Conservation (phyloP, 2,888 invertebrate genomes). For the Pherbina coryleti region DNA sequence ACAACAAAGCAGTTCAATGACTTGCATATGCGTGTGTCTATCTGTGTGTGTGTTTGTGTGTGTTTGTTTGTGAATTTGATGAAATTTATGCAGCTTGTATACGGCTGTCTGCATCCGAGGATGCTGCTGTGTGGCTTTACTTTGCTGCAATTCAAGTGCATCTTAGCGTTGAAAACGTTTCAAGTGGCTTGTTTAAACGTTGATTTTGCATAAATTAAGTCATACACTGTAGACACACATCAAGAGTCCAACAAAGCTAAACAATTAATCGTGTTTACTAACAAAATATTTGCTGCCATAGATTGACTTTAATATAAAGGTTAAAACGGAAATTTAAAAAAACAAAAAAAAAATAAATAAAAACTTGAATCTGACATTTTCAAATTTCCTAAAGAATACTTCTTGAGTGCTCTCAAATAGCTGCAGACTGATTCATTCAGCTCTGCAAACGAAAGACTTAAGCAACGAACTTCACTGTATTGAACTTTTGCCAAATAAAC, state of each 20-base stretch:
- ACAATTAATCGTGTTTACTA: no score
- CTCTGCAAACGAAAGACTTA: neutral
- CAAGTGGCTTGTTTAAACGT: neutral
- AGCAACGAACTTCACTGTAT: neutral
- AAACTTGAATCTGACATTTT: neutral
- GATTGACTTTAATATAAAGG: no score
- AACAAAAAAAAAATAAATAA: neutral
- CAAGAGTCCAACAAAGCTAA: conserved; percentile 2
- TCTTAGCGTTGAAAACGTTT: neutral
- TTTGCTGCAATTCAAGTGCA: conserved; percentile 15
- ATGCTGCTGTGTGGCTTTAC: neutral
- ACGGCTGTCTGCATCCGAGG: neutral
- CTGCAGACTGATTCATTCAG: no score
- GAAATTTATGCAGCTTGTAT: no score
- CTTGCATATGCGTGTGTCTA: neutral
- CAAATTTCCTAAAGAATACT: neutral
- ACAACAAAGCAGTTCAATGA: conserved; percentile 15
- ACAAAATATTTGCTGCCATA: no score
- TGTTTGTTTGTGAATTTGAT: neutral
- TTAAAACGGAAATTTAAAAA: neutral
- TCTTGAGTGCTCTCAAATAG: neutral
- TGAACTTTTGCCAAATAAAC: neutral
- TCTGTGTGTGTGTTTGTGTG: neutral
- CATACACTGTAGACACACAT: neutral
- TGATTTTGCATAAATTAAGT: conserved; percentile 14